A percentile compares a stretch with the other conserved stretches of the same genome.
phyloP scores from a whole-genome alignment of 2,113 vertebrate species.

The Scortum barcoo region DNA sequence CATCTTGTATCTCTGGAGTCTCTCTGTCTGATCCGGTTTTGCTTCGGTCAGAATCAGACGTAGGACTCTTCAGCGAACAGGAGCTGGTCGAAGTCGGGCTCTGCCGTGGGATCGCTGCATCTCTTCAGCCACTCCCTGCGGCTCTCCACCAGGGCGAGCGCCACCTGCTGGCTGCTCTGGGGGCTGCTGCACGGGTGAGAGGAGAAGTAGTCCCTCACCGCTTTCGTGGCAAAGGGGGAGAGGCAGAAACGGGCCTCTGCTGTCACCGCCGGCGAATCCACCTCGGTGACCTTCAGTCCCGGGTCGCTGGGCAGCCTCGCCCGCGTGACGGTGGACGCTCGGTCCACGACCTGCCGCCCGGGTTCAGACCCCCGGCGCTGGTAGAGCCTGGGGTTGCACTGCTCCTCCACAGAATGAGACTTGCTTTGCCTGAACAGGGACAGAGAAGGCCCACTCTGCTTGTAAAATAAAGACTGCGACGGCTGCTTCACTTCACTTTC shows the following conservation, averaged over 20 bases:
- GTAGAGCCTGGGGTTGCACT: neutral
- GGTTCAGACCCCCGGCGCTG: conserved; percentile 76
- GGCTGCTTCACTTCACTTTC: conserved; percentile 20
- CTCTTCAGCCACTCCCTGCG: conserved; percentile 81
- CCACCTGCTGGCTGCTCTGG: conserved; percentile 80
- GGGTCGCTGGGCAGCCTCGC: conserved; percentile 69
- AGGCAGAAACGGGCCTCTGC: conserved; percentile 71
- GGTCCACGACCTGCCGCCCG: neutral
- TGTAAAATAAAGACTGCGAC: conserved; percentile 65
- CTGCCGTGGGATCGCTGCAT: conserved; percentile 82
- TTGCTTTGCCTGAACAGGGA: conserved; percentile 70
- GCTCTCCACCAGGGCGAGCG: conserved; percentile 76
- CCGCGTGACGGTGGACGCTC: conserved; percentile 25
- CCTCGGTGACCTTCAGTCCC: conserved; percentile 61
- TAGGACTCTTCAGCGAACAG: conserved; percentile 88
- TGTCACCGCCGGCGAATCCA: conserved; percentile 35
- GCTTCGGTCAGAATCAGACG: conserved; percentile 36
- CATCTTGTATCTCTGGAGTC: no score
- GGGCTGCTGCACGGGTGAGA: conserved; percentile 71
- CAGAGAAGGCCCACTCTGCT: conserved; percentile 57
- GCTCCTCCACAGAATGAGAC: conserved; percentile 52
- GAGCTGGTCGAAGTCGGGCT: conserved; percentile 86
- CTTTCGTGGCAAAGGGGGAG: conserved; percentile 75
- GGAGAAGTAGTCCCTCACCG: conserved; percentile 78
- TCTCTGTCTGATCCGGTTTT: neutral